These are phyloP conservation scores for Aporrectodea caliginosa DNA, from an alignment of 1,140 invertebrate genomes.

Conservation along the genomic window DNA sequence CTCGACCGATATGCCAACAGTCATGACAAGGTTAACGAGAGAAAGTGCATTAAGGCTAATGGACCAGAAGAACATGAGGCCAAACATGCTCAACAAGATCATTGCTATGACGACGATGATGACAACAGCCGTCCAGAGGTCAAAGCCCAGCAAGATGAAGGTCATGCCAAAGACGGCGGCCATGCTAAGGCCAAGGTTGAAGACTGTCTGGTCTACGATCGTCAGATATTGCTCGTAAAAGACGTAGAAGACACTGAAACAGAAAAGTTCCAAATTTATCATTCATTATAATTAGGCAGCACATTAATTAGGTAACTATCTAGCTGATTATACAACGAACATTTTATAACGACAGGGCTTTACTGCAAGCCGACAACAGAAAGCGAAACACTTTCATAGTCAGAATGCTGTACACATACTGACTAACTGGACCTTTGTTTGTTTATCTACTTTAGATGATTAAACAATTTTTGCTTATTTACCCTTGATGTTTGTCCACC, in stretches of 20 bases:
- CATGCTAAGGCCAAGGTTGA: constrained; percentile 71
- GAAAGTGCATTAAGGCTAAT: constrained; percentile 89
- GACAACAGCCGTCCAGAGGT: constrained; percentile 71
- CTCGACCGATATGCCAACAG: constrained; percentile 88
- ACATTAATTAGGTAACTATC: no score
- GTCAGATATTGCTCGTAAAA: constrained; percentile 92
- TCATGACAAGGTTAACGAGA: constrained; percentile 92
- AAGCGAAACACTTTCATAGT: no score
- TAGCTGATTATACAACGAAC: no score
- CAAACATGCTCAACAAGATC: constrained; percentile 77
- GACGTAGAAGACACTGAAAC: constrained; percentile 81
- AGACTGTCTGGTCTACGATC: constrained; percentile 74
- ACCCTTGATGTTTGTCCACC: no score
- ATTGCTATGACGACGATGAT: constrained; percentile 72
- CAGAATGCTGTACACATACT: no score
- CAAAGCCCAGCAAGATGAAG: constrained; percentile 78
- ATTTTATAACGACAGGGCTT: no score
- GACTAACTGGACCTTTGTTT: no score
- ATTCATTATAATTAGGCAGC: no score
- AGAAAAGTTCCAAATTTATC: no score
- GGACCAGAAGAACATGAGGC: constrained; percentile 85
- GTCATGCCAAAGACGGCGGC: constrained; percentile 74
- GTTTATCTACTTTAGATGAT: no score
- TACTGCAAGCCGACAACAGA: no score
- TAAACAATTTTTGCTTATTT: no score